Conservation (phyloP, 2,797 vertebrate species). For the Leuciscus waleckii region DNA sequence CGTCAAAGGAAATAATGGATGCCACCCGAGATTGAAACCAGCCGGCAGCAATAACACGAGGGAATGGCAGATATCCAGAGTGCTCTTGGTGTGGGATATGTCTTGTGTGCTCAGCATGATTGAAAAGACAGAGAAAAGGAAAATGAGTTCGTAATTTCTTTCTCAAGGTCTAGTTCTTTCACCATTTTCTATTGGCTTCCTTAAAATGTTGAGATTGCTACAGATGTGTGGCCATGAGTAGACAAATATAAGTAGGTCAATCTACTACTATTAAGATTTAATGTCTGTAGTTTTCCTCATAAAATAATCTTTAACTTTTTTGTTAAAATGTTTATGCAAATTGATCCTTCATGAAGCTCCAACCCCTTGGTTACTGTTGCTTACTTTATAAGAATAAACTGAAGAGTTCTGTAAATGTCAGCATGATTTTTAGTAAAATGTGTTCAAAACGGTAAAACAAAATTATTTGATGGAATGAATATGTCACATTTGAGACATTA, state of each 20-base stretch:
- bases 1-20: conserved; percentile 70
- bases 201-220: not conserved
- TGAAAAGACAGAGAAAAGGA: conserved; percentile 25
- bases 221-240: not conserved
- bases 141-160: not conserved
- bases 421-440: not conserved
- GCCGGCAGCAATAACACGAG: conserved; percentile 58
- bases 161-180: not conserved
- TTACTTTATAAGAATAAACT: not conserved
- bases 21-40: conserved; percentile 63
- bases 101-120: conserved; percentile 35
- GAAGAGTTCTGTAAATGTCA: not conserved
- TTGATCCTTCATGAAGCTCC: not conserved
- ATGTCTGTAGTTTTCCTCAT: not conserved
- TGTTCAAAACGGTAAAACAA: not conserved
- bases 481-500: not conserved
- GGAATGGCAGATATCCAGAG: conserved; percentile 22
- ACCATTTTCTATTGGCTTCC: not conserved
- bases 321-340: not conserved
- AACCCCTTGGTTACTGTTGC: not conserved
- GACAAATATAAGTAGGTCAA: not conserved
- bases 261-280: not conserved
- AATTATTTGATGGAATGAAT: not conserved
- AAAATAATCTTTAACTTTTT: not conserved
- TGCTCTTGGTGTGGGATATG: conserved; percentile 17